Conservation (phyloP, 1,140 invertebrate species). For the Phthorimaea operculella region DNA sequence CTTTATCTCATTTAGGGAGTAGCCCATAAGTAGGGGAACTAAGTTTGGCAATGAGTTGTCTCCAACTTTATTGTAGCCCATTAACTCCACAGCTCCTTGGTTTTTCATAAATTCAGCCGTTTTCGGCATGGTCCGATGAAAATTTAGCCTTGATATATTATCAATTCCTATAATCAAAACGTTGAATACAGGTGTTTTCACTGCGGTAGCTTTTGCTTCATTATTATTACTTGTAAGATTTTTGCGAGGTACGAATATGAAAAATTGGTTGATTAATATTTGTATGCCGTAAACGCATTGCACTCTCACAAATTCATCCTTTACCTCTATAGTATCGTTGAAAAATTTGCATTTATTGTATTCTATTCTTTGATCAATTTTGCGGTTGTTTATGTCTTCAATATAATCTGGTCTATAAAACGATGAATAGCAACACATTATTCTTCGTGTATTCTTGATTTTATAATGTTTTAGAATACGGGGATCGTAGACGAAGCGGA, state of each 20-base stretch:
- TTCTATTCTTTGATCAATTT: conserved; percentile 43
- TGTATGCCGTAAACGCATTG: conserved; percentile 61
- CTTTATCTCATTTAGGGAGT: conserved; percentile 67
- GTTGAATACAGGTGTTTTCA: conserved; percentile 48
- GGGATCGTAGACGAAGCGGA: conserved; percentile 56
- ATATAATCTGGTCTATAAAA: conserved; percentile 68
- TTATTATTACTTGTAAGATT: conserved; percentile 11
- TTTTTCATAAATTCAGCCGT: conserved; percentile 71
- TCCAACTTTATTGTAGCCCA: conserved; percentile 84
- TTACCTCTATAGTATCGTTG: conserved; percentile 40
- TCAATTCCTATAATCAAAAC: conserved; percentile 88
- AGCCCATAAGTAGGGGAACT: conserved; percentile 75
- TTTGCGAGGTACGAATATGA: conserved; percentile 70
- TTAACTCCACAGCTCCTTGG: conserved; percentile 72
- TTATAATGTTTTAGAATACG: conserved; percentile 19
- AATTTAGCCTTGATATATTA: conserved; percentile 85
- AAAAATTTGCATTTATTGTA: conserved; percentile 54
- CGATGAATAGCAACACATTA: conserved; percentile 71
- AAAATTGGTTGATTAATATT: conserved; percentile 73
- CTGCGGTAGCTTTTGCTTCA: neutral
- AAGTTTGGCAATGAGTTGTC: conserved; percentile 88
- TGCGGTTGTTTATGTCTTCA: conserved; percentile 27
- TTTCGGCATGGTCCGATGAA: conserved; percentile 81
- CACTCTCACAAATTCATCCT: conserved; percentile 72
- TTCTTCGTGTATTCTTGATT: conserved; percentile 59